phyloP scores from a whole-genome alignment of 2,888 invertebrate genomes.

The Flexamia atlantica region DNA sequence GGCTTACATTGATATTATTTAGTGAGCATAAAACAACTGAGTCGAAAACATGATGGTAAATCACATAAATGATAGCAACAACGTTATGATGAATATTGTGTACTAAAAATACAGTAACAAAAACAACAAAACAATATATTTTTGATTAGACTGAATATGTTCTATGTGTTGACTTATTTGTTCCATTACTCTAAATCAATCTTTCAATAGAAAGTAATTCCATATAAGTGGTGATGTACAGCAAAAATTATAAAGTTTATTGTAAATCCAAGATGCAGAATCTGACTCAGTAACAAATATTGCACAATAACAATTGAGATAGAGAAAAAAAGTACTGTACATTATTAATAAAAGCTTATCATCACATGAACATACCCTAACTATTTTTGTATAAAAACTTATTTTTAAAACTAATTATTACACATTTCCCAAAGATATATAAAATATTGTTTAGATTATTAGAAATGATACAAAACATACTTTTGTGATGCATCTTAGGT shows the following conservation, averaged over 20 bases:
- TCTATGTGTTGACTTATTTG: constrained; percentile 4
- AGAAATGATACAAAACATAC: constrained; percentile 4
- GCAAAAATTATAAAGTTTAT: no score
- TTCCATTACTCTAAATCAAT: neutral
- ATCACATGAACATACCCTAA: constrained; percentile 43
- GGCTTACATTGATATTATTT: constrained; percentile 20
- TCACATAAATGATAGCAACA: constrained; percentile 42
- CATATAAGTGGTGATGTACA: neutral
- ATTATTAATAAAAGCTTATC: neutral
- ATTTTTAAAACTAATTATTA: constrained; percentile 40
- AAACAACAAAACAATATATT: constrained; percentile 14
- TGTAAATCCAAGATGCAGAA: neutral
- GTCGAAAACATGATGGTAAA: constrained; percentile 9
- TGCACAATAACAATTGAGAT: constrained; percentile 1
- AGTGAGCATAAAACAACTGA: constrained; percentile 37
- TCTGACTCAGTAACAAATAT: neutral
- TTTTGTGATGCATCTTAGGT: neutral
- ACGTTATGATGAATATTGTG: neutral
- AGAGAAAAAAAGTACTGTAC: neutral
- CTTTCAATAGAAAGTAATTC: neutral
- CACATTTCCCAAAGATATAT: constrained; percentile 20
- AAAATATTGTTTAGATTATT: neutral
- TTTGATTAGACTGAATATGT: constrained; percentile 36
- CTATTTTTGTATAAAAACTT: constrained; percentile 21
- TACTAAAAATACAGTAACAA: constrained; percentile 24